Evolutionary conservation across 2,888 invertebrate genomes (phyloP), one percentile per base, ranked within the genome.

Genomic region (Unio pictorum): DNA sequence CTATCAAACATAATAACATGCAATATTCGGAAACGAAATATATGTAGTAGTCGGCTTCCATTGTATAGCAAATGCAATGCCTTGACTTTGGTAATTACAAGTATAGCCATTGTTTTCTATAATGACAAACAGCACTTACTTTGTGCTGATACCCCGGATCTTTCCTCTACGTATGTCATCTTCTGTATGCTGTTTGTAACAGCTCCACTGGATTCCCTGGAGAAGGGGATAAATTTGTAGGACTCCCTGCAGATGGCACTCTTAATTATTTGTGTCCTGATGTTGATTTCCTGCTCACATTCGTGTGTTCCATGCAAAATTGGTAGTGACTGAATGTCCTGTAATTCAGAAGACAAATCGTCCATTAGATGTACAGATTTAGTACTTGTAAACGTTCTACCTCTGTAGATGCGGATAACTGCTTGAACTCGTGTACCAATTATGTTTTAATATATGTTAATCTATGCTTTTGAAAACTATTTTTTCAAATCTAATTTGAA

Each of bases 211-310:
- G 87, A 84, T 4, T 88, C 86, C 56, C 88, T 86, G 28, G 94
- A 94, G 91, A 95, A 94, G 0, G 95, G 95, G 62, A 93, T 91
- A 90, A 94, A 94, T 23, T 93, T 90, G 88, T 95, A 95, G 66
- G 92, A 92, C 87, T 96, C 95, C 18, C 90, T 91, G 59, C 94
- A 93, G 0, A 91, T 90, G 0, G 94, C 93, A 75, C 92, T 92
- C 83, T 94, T 93, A 4, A 95, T 91, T 57, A 75, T 74, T 18
- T 94, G 94, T 34, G 92, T 92, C 30, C 66, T 71, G 87, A 93
- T 93, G 18, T 56, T 62, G 71, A 95, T 91, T 72, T 92, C 93
- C 74, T 94, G 93, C 74, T 93, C 93, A 57, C 94, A 92, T 73
- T 92, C 92, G 83, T 94, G 92, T 5, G 91, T 91, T 0, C 94